These are phyloP conservation scores for Mesorhabditis sp. DNA, from an alignment of 2,888 invertebrate species.

Conservation along the genomic window DNA sequence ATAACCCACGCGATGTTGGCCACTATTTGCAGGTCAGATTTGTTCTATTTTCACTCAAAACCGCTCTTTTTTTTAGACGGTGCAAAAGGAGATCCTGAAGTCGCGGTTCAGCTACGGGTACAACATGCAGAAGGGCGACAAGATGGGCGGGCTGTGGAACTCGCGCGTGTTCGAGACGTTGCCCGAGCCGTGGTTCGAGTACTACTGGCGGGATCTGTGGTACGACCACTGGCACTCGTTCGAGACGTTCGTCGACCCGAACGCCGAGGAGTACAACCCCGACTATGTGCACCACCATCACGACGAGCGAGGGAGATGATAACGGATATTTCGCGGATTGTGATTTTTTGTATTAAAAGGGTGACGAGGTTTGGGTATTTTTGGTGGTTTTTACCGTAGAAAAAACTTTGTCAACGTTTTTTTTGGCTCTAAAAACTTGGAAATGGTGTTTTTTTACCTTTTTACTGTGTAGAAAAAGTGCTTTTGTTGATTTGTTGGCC, in stretches of 20 bases:
- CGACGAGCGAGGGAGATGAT: background rate
- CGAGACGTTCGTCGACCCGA: conserved; percentile 43
- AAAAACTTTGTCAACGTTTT: background rate
- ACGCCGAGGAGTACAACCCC: conserved; percentile 46
- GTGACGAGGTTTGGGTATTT: background rate
- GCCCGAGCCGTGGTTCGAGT: conserved; percentile 51
- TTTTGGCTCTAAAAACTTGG: too few relatives aligned
- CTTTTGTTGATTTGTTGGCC: background rate
- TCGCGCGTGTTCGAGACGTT: conserved; percentile 41
- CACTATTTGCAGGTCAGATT: conserved; percentile 46
- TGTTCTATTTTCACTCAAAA: background rate
- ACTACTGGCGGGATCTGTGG: conserved; percentile 47
- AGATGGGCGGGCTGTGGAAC: conserved; percentile 26
- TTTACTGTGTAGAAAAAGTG: background rate
- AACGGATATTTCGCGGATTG: too few relatives aligned
- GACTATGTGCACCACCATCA: conserved; percentile 50
- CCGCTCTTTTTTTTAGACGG: conserved; percentile 1
- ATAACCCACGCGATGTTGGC: conserved; percentile 45
- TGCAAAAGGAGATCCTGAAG: conserved; percentile 39
- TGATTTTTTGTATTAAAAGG: background rate
- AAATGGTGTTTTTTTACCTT: background rate
- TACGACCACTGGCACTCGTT: conserved; percentile 42
- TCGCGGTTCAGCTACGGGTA: conserved; percentile 50
- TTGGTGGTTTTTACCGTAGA: background rate
- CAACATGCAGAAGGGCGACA: conserved; percentile 41